Evolutionary conservation across 2,797 vertebrate species (phyloP).

Genomic region (Acanthurus lineatus): DNA sequence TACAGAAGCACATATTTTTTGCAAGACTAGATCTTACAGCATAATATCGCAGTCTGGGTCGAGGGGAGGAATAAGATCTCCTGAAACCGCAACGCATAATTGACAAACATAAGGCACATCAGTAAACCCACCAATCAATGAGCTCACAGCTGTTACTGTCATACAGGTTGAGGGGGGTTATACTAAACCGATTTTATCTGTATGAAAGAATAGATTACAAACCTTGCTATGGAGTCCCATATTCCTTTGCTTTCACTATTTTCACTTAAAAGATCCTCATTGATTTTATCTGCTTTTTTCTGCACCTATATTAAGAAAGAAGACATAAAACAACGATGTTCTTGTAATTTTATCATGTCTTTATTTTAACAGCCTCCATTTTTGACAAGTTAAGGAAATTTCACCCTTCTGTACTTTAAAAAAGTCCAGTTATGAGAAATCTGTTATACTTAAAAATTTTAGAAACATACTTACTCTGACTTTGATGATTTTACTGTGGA

Average conservation of each 20-base stretch:
- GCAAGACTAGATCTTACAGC: conserved; percentile 86
- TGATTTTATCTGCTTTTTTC: conserved; percentile 91
- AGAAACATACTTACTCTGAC: conserved; percentile 89
- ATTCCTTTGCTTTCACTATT: conserved; percentile 85
- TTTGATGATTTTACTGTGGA: conserved; percentile 97
- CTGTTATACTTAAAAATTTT: background rate
- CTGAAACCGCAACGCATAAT: conserved; percentile 74
- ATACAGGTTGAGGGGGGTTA: conserved; percentile 12
- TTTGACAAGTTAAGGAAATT: conserved; percentile 14
- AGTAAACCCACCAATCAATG: conserved; percentile 7
- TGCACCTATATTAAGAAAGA: conserved; percentile 87
- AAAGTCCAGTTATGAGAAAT: background rate
- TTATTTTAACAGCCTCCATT: background rate
- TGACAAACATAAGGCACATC: too few relatives aligned
- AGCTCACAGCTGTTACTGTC: conserved; percentile 39
- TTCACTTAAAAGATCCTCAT: conserved; percentile 92
- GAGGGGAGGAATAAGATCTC: conserved; percentile 76
- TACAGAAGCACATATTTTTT: conserved; percentile 87
- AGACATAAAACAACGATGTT: conserved; percentile 16
- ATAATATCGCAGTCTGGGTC: conserved; percentile 83
- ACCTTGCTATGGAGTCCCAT: conserved; percentile 92
- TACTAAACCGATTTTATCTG: conserved; percentile 15
- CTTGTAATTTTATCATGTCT: background rate
- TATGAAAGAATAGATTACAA: conserved; percentile 26
- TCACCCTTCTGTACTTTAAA: background rate